Evolutionary conservation across 2,113 vertebrate genomes (phyloP).

Genomic region (Lontra canadensis): DNA sequence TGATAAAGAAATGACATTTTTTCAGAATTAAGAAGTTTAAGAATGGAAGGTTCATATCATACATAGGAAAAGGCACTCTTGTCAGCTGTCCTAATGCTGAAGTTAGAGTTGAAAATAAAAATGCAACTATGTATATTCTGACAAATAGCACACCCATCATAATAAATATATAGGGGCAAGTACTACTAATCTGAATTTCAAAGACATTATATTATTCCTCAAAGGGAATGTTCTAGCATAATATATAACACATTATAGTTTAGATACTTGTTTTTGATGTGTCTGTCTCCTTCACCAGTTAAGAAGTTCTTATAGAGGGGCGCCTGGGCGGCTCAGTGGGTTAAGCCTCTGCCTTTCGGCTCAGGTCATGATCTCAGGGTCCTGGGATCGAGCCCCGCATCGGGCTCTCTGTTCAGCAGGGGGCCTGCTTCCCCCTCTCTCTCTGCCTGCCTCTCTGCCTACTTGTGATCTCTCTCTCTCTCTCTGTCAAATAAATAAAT

Average conservation of each 20-base stretch:
- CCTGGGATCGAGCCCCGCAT: no score
- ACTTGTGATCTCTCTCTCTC: no score
- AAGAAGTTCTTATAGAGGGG: neutral
- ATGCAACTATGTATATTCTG: neutral
- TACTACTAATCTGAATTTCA: neutral
- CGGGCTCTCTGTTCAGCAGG: no score
- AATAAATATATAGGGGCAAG: neutral
- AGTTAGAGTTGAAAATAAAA: conserved; percentile 8
- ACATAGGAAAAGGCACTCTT: neutral
- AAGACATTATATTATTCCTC: neutral
- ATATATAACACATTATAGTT: neutral
- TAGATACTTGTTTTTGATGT: neutral
- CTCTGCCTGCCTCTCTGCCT: no score
- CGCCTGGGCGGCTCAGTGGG: no score
- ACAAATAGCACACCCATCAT: neutral
- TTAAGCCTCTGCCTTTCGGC: no score
- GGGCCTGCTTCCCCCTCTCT: no score
- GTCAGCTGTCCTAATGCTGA: neutral
- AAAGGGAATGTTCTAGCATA: neutral
- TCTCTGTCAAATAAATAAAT: no score
- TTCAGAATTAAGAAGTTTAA: neutral
- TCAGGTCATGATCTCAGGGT: no score
- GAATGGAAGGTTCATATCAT: neutral
- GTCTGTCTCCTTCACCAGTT: neutral
- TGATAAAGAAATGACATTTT: neutral